A percentile compares a stretch with the other conserved stretches of the same genome.
These are phyloP conservation scores for Oxyruncus cristatus DNA, from an alignment of 2,113 vertebrate species.

Conservation along the genomic window DNA sequence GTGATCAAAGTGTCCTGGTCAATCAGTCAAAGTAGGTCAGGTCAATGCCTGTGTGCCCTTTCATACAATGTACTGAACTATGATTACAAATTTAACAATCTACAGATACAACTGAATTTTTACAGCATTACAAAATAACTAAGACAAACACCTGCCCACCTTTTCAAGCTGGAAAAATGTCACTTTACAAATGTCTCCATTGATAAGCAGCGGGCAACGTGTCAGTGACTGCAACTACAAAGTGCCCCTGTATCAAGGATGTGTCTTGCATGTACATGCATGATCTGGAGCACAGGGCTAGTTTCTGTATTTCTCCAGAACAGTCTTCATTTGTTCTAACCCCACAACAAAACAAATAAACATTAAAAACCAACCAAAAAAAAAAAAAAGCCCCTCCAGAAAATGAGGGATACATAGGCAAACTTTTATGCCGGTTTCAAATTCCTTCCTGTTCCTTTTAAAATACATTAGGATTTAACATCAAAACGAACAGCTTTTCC, in stretches of 20 bases:
- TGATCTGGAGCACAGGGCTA: rapidly evolving
- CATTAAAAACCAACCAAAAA: background rate
- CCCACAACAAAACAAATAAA: background rate
- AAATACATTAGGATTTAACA: background rate
- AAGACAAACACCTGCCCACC: background rate
- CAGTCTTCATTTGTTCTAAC: background rate
- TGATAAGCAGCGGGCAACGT: background rate
- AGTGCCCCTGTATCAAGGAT: background rate
- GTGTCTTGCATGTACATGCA: rapidly evolving
- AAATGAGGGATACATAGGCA: background rate
- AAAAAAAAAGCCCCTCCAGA: background rate
- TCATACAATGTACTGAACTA: background rate
- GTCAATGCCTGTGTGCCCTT: background rate
- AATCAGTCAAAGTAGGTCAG: background rate
- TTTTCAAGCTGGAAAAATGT: background rate
- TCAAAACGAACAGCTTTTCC: background rate
- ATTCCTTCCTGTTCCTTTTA: background rate
- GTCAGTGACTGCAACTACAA: background rate
- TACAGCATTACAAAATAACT: background rate
- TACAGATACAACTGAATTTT: background rate
- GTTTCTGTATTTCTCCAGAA: background rate
- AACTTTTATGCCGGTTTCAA: background rate
- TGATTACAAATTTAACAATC: background rate
- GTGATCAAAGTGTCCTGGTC: background rate
- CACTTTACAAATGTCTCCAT: background rate